Conservation (phyloP, 1,140 invertebrate species). For the roundworm (Caenorhabditis elegans) region WBcel235 BX284602.5:9724501-9725000, state of each 20-base stretch:
- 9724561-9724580: not conserved
- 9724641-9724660: not conserved
- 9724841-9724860: too few relatives aligned
- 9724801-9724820: slow-evolving; percentile 17
- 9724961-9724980: too few relatives aligned
- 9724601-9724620: slow-evolving; percentile 13
- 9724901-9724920: too few relatives aligned
- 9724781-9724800: not conserved
- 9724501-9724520: not conserved
- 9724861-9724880: not conserved
- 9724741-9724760: slow-evolving; percentile 24
- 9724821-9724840: not conserved
- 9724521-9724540: not conserved
- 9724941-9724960: too few relatives aligned
- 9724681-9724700: not conserved
- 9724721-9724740: slow-evolving; percentile 16
- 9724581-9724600: not conserved
- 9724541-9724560: not conserved
- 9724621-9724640: not conserved
- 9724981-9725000: too few relatives aligned
- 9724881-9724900: too few relatives aligned
- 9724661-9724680: not conserved
- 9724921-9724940: too few relatives aligned
- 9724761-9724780: not conserved
- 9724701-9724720: not conserved